Conservation (phyloP, 2,113 vertebrate genomes). For the Coptodon bakossiorum region DNA sequence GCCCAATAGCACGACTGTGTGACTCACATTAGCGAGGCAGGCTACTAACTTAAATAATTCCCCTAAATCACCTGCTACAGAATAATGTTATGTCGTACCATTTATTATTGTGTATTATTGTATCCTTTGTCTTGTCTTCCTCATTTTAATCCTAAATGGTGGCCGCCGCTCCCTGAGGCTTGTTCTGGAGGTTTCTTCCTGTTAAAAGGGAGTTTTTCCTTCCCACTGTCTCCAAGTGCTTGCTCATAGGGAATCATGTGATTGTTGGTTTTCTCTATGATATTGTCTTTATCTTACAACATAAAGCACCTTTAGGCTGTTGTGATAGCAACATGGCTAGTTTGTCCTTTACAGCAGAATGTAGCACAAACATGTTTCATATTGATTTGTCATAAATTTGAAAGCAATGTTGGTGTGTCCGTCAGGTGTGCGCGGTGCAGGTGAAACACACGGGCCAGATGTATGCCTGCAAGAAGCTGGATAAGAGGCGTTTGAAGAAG, state of each 20-base stretch:
- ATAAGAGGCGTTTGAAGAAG: conserved; percentile 88
- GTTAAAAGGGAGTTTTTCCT: neutral
- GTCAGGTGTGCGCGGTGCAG: conserved; percentile 87
- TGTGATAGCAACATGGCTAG: neutral
- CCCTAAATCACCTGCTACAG: neutral
- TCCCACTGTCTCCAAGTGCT: neutral
- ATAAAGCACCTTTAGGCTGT: neutral
- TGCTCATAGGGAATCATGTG: neutral
- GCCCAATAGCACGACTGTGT: neutral
- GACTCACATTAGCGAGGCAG: neutral
- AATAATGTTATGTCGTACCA: neutral
- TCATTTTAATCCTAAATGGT: neutral
- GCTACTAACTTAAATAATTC: neutral
- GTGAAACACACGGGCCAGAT: conserved; percentile 88
- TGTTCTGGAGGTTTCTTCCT: neutral
- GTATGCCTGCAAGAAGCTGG: conserved; percentile 92
- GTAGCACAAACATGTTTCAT: neutral
- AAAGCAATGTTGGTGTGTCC: neutral
- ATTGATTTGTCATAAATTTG: neutral
- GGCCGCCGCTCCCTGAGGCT: neutral
- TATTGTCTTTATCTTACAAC: neutral
- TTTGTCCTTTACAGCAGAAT: neutral
- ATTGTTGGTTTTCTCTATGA: neutral
- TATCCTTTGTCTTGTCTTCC: neutral
- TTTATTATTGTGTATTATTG: neutral